Evolutionary conservation across 2,797 vertebrate genomes (phyloP).

Genomic region (Etheostoma perlongum): DNA sequence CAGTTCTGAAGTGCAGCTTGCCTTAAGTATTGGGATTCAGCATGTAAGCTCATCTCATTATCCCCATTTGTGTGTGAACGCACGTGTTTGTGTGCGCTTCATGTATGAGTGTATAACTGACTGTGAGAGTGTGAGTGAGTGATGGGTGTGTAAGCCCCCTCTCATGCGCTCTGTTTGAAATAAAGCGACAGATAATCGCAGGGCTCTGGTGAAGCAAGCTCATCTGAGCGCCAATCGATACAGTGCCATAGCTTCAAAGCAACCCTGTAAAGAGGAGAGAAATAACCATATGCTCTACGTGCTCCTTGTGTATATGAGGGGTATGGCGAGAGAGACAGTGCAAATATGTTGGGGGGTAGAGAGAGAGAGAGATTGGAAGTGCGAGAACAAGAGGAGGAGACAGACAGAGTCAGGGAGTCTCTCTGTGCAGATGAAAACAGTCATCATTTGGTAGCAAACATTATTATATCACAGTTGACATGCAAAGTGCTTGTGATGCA

Average conservation of each 20-base stretch:
- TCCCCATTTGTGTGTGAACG: conserved; percentile 66
- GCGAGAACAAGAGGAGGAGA: conserved; percentile 50
- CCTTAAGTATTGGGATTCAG: conserved; percentile 78
- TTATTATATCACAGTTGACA: conserved; percentile 68
- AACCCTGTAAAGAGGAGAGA: conserved; percentile 80
- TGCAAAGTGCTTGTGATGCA: conserved; percentile 62
- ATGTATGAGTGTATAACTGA: conserved; percentile 66
- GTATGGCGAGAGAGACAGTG: conserved; percentile 13
- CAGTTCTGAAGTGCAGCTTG: conserved; percentile 76
- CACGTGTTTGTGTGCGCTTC: conserved; percentile 30
- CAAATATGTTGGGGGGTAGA: conserved; percentile 28
- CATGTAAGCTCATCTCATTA: conserved; percentile 80
- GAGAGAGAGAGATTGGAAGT: conserved; percentile 10
- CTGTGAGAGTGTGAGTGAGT: conserved; percentile 78
- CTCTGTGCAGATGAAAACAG: conserved; percentile 61
- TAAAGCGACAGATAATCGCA: conserved; percentile 84
- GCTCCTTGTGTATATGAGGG: conserved; percentile 38
- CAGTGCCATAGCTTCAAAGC: conserved; percentile 82
- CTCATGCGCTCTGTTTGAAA: conserved; percentile 80
- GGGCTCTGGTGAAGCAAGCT: conserved; percentile 81
- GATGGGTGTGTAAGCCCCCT: conserved; percentile 80
- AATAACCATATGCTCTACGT: conserved; percentile 80
- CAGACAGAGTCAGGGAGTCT: conserved; percentile 53
- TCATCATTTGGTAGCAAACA: conserved; percentile 64
- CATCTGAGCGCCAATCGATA: conserved; percentile 84